Evolutionary conservation across 2,888 invertebrate genomes (phyloP).

Genomic region (Drosophila infuscata): DNA sequence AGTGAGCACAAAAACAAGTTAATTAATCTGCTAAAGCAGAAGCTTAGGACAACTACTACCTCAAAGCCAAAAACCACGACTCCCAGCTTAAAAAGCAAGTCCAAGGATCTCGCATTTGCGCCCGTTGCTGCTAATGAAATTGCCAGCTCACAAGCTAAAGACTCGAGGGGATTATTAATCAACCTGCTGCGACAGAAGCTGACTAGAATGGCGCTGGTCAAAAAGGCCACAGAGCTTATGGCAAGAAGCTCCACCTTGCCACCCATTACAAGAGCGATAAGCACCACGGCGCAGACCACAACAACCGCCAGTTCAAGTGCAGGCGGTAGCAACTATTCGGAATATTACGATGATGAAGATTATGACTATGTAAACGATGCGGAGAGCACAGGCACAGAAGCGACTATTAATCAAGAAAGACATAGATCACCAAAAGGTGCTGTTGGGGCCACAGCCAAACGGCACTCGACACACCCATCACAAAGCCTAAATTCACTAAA

Average conservation of each 20-base stretch:
- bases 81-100: neutral
- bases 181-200: conserved; percentile 50
- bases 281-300: conserved; percentile 10
- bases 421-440: conserved; percentile 6
- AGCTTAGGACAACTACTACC: conserved; percentile 3
- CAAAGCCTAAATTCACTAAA: conserved; percentile 11
- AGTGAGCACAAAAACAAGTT: conserved; percentile 43
- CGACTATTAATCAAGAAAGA: conserved; percentile 52
- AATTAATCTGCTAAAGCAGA: conserved; percentile 41
- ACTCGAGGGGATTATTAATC: conserved; percentile 46
- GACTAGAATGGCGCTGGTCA: conserved; percentile 14
- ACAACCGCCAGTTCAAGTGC: conserved; percentile 9
- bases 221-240: conserved; percentile 8
- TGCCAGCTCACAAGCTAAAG: neutral
- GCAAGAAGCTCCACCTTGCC: conserved; percentile 16
- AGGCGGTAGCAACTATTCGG: conserved; percentile 15
- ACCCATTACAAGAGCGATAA: conserved; percentile 10
- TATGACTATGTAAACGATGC: conserved; percentile 48
- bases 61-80: neutral
- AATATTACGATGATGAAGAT: conserved; percentile 44
- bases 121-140: conserved; percentile 37
- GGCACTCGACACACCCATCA: conserved; percentile 44
- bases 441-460: conserved; percentile 33
- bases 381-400: conserved; percentile 28
- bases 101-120: conserved; percentile 32